Conservation (phyloP, 2,888 invertebrate genomes). For the Troides oblongomaculatus region DNA sequence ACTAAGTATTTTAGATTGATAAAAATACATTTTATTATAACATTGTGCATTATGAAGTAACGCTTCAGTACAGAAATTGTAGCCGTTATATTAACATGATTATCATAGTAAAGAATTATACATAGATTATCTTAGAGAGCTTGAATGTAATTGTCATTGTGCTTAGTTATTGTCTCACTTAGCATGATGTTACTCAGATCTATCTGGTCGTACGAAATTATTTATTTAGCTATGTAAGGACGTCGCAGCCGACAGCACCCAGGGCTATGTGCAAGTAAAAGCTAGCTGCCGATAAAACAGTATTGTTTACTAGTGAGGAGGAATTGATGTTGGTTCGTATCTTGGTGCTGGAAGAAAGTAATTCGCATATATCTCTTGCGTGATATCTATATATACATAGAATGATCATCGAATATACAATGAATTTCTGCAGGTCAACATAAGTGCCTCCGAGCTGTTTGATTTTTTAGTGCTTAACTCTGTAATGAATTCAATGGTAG, state of each 20-base stretch:
- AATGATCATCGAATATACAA: constrained; percentile 30
- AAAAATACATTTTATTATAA: constrained; percentile 40
- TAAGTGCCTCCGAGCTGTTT: neutral
- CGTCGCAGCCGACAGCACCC: constrained; percentile 20
- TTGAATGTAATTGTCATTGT: constrained; percentile 79
- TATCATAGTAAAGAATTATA: constrained; percentile 62
- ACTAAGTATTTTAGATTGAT: constrained; percentile 33
- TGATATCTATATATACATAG: neutral
- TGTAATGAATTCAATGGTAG: constrained; percentile 15
- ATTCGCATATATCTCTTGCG: constrained; percentile 1
- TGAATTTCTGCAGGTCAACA: constrained; percentile 23
- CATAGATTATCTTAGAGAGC: constrained; percentile 73
- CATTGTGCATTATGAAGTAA: constrained; percentile 46
- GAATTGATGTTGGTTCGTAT: constrained; percentile 16
- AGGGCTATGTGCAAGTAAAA: constrained; percentile 24
- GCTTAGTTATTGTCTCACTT: constrained; percentile 74
- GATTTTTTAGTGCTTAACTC: constrained; percentile 17
- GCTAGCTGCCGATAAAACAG: neutral
- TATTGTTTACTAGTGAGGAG: constrained; percentile 11
- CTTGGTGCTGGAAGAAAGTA: constrained; percentile 23
- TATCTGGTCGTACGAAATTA: constrained; percentile 56
- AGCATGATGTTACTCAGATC: constrained; percentile 70
- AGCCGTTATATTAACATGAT: constrained; percentile 63
- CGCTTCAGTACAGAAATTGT: constrained; percentile 73
- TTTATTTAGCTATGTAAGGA: constrained; percentile 36